Conservation (phyloP, 1,140 invertebrate species). For the Temnothorax nylanderi region DNA sequence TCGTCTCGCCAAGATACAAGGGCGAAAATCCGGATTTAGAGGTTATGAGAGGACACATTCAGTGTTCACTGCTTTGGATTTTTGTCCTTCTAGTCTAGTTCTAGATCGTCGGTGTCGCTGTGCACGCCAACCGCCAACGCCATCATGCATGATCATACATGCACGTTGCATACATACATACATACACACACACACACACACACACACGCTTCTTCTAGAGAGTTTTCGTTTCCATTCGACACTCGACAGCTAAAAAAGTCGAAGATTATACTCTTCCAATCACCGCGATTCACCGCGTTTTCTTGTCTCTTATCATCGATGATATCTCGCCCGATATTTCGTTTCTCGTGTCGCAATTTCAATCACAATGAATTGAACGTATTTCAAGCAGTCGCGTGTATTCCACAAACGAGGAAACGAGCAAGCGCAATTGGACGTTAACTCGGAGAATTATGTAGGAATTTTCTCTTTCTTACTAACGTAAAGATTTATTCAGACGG, state of each 20-base stretch:
- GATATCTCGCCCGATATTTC: background rate
- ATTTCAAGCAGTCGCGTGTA: too few relatives aligned
- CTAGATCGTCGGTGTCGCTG: background rate
- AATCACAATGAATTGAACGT: too few relatives aligned
- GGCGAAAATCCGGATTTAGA: conserved; percentile 10
- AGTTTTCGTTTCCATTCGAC: background rate
- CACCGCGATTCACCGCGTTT: background rate
- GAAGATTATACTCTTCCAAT: background rate
- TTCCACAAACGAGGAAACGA: too few relatives aligned
- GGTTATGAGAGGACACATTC: conserved; percentile 45
- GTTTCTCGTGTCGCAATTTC: too few relatives aligned
- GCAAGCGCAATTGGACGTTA: too few relatives aligned
- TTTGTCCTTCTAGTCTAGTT: background rate
- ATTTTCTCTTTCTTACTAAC: too few relatives aligned
- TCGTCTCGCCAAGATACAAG: background rate
- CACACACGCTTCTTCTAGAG: background rate
- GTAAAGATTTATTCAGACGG: too few relatives aligned
- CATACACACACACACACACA: too few relatives aligned
- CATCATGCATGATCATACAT: background rate
- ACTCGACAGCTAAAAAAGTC: background rate
- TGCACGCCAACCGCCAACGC: background rate
- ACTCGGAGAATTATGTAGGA: too few relatives aligned
- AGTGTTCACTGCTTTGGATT: background rate
- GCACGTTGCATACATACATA: too few relatives aligned
- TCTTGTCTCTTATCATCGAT: background rate